Base-by-base conservation (phyloP, 2,113 vertebrate species). In the Ploceus nigricollis region DNA sequence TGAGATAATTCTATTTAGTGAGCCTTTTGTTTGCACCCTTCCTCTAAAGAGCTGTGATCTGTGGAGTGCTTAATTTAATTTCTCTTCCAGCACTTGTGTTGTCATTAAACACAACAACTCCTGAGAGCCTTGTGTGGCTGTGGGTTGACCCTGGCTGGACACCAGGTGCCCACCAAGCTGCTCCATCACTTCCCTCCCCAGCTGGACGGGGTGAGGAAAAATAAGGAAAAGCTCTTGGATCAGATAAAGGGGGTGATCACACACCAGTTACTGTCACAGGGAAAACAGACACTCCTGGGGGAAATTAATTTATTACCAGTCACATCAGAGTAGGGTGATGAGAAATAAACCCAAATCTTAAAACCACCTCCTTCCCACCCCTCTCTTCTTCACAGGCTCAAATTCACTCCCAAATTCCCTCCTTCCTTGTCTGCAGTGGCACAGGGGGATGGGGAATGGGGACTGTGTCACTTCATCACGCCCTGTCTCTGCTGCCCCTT, bases 211-310 rank as follows among this genome's bases (percentile, higher is more conserved):
- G 6, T 51, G 45, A 71, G 16, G 22, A 22, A 35, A 28, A n/a
- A 11, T 5, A 58, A 78, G 1, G 5, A 58, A 64, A 58, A 4
- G 11, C 9, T 78, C 5, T 7, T 25, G 50, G 18, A 16, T 57
- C 16, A 44, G 8, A 22, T 22, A 25, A 58, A 57, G 51, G 25
- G 16, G 35, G 33, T 27, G 20, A 22, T 45, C 58, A 10, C 17
- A 27, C 28, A 11, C 6, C 50, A 50, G 28, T 17, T 33, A 30
- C 11, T 35, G 9, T 4, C 13, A 7, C 0, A 1, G 33, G 13
- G 4, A 44, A 42, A 70, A 11, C 7, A 61, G 7, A 25, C 20
- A 24, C 7, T 11, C 4, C 23, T 21, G 27, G 10, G 14, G 30
- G 11, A 47, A 40, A 35, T 53, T 6, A 35, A 68, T 82, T 61